These are phyloP conservation scores for Panorpa germanica DNA, from an alignment of 2,888 invertebrate genomes.

Conservation along the genomic window DNA sequence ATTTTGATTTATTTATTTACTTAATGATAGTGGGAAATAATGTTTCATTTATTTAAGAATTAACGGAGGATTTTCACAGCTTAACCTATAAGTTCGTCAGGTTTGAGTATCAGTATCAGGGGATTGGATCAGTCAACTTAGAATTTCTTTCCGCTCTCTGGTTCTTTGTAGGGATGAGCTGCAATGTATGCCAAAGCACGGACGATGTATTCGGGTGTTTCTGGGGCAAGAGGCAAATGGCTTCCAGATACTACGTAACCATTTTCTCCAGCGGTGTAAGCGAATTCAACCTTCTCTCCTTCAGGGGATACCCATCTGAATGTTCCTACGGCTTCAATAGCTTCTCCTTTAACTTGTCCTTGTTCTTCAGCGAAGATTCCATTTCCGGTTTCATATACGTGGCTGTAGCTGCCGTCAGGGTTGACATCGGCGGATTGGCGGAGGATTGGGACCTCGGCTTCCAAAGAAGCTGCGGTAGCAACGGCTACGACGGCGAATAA, in stretches of 20 bases:
- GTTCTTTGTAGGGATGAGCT: too few species aligned
- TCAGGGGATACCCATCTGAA: conserved; percentile 30
- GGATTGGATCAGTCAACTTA: too few species aligned
- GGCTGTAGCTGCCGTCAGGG: conserved; percentile 28
- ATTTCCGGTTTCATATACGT: conserved; percentile 30
- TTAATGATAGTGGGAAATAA: too few species aligned
- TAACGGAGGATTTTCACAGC: too few species aligned
- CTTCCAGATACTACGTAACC: conserved; percentile 8
- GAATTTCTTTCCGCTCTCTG: too few species aligned
- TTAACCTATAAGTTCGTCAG: too few species aligned
- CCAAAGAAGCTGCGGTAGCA: conserved; percentile 22
- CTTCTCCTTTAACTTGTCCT: too few species aligned
- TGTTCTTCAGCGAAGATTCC: conserved; percentile 27
- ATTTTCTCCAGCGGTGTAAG: conserved; percentile 8
- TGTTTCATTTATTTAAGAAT: too few species aligned
- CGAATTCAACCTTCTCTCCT: conserved; percentile 19
- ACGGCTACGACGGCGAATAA: conserved; percentile 24
- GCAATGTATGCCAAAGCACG: too few species aligned
- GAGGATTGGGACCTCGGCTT: conserved; percentile 16
- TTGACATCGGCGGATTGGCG: conserved; percentile 22
- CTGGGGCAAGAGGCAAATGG: conserved; percentile 6
- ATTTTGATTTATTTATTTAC: too few species aligned
- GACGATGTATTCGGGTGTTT: conserved; percentile 6
- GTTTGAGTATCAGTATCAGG: too few species aligned
- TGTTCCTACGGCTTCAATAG: conserved; percentile 23